Evolutionary conservation across 2,888 invertebrate genomes (phyloP).

Genomic region (Phytoseiulus persimilis): DNA sequence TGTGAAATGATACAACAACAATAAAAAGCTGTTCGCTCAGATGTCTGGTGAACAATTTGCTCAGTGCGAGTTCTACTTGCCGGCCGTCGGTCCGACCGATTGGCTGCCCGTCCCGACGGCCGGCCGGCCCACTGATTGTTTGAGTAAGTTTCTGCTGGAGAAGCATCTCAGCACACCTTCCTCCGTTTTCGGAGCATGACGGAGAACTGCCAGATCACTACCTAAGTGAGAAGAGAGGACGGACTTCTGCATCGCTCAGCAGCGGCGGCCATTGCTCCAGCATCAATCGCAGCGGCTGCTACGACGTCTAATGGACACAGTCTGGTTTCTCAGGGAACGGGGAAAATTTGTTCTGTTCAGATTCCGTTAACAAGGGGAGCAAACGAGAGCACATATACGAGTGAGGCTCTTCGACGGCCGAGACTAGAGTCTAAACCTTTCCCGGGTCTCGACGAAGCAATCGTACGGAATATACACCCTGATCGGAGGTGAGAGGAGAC

Average conservation of each 20-base stretch:
- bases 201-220: neutral
- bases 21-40: neutral
- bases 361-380: neutral
- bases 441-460: too few relatives aligned
- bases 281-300: neutral
- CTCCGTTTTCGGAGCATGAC: neutral
- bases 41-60: neutral
- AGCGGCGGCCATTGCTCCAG: neutral
- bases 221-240: neutral
- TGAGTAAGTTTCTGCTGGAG: neutral
- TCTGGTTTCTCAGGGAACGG: neutral
- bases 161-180: neutral
- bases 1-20: neutral
- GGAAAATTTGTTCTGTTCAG: neutral
- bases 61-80: neutral
- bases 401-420: neutral
- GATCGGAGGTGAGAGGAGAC: too few relatives aligned
- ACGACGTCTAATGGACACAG: neutral
- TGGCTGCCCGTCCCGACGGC: too few relatives aligned
- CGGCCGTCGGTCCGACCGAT: neutral
- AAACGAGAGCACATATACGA: neutral
- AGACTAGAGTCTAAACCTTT: too few relatives aligned
- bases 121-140: neutral
- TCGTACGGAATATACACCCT: too few relatives aligned
- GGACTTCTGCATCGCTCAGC: neutral